Base-by-base conservation (phyloP, 2,888 invertebrate species). In the Tyria jacobaeae region DNA sequence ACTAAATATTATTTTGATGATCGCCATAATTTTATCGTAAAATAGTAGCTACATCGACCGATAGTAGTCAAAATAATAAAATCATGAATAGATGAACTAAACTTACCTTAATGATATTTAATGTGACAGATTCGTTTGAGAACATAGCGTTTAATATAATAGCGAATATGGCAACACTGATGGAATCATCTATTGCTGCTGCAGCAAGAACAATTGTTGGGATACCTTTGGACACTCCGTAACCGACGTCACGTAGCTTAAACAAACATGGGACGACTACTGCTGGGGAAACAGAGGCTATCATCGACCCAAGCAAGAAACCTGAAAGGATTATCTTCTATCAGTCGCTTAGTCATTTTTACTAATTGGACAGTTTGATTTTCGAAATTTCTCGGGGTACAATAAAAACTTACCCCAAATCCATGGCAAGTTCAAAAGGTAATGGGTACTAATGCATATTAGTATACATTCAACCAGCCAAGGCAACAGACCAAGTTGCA, bases 281-380 rank as follows among this genome's bases (percentile, higher is more conserved):
- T 9, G 98, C 98, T 6, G 98, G 98, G 0, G 98, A 97, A 0
- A 98, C 98, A 1, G 98, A 98, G 0, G 97, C 97, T 70, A 97
- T 94, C 80, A 97, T 96, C 63, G 96, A 96, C 24, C 97, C 97
- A 37, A 97, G 91, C 62, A 97, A 95, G 70, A 97, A 95, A 55
- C 84, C 94, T 94, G 75, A 39, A 80, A 84, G 24, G 35, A 12
- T 5, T 15, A 17, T 15, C 21, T n/a, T 53, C n/a, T 12, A 17
- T n/a, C 2, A 53, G 37, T 7, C 1, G 1, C n/a, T 9, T n/a
- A 17, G 4, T 7, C 9, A 1, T 41, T 41, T 2, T 54, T 14
- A 17, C 1, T 21, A 12, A 12, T 44, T 34, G 10, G 34, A 34
- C 10, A 44, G 12, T 21, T 12, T 12, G 21, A 44, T 44, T 44